Evolutionary conservation across 2,797 vertebrate species (phyloP), one percentile per base, ranked within the genome.

Genomic region (Choloepus didactylus): DNA sequence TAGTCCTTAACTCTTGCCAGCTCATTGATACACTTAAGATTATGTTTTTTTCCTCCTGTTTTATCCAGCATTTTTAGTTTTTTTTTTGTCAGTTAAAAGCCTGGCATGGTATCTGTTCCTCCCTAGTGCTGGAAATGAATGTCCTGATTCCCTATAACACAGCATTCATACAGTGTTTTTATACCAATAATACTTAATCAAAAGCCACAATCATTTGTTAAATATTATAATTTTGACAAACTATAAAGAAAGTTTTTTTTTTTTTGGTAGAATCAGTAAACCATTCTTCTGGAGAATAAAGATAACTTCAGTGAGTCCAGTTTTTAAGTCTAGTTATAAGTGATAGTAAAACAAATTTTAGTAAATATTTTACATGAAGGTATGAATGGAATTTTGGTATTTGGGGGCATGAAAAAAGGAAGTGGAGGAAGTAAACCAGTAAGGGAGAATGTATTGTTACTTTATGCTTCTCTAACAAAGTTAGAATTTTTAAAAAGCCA

Each of bases 351-450:
- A 29, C 41, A 62, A 86, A 66, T 91, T 89, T 91, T 51, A 44
- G 92, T 62, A 95, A 96, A 46, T 87, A 25, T 76, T 90, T 85
- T n/a, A 76, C 35, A 15, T 56, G 41, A 87, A 80, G 46, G 35
- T 87, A 46, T 83, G 60, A 93, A 84, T 81, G 67, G 73, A 93
- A 69, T 93, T 84, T 93, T 84, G 77, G 15, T 91, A 56, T 87
- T 89, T 96, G 67, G 46, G 91, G 59, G 31, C 56, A 38, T 8
- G 59, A 75, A 82, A 87, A 72, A 67, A 86, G 89, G 64, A 81
- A 72, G 77, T 76, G 10, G 60, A 79, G 60, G 49, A 89, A 87
- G 41, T 79, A 84, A 93, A 87, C 38, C 56, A 84, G 0, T 35
- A 49, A 73, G 29, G 70, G 54, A 85, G 49, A 89, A 6, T 77